A percentile compares a stretch with the other conserved stretches of the same genome.
These are phyloP conservation scores for Brienomyrus longianalis DNA, from an alignment of 2,113 vertebrate genomes.

Conservation along the genomic window DNA sequence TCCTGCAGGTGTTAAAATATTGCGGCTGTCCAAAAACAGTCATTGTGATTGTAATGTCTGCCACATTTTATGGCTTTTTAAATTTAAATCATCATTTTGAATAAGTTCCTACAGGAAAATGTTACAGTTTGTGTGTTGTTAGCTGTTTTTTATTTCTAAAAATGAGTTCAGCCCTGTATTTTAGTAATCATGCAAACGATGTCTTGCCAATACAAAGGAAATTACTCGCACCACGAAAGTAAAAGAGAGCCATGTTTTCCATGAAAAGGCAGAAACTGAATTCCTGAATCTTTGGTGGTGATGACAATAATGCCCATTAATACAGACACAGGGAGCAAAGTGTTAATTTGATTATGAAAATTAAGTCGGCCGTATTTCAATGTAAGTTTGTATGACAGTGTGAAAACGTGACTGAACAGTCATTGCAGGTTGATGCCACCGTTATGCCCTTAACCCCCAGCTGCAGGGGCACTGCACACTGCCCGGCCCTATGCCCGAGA, in stretches of 20 bases:
- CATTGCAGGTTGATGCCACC: neutral
- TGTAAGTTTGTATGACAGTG: neutral
- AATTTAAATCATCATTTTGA: slow-evolving; percentile 40
- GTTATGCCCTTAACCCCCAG: neutral
- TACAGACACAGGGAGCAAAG: neutral
- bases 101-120: slow-evolving; percentile 35
- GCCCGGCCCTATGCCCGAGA: neutral
- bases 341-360: neutral
- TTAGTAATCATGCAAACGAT: neutral
- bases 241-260: neutral
- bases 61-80: slow-evolving; percentile 37
- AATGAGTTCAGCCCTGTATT: slow-evolving; percentile 17
- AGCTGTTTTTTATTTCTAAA: slow-evolving; percentile 30
- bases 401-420: neutral
- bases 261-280: neutral
- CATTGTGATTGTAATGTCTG: slow-evolving; percentile 33
- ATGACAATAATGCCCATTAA: neutral
- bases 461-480: neutral
- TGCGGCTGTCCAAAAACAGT: slow-evolving; percentile 5
- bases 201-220: neutral
- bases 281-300: neutral
- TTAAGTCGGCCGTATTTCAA: neutral
- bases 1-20: slow-evolving; percentile 24
- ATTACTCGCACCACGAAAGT: neutral
- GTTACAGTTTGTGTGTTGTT: slow-evolving; percentile 30